Base-by-base conservation (phyloP, 2,113 vertebrate species). In the Speoplatyrhinus poulsoni region DNA sequence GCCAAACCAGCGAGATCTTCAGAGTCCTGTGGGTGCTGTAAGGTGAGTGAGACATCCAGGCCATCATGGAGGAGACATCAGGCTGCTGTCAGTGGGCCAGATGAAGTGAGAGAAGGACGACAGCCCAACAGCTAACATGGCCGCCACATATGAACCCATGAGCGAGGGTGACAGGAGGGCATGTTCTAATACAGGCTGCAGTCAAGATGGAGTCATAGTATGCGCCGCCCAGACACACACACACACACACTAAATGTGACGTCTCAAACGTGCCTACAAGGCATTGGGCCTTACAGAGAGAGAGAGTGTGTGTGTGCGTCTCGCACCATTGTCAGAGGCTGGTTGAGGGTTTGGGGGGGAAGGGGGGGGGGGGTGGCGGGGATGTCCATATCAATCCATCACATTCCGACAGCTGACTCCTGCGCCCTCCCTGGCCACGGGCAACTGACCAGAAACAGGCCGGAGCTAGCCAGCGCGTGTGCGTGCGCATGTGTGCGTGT, bases 381-480 rank as follows among this genome's bases (percentile, higher is more conserved):
- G 92, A 92, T 93, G 95, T 96, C 95, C 91, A 87, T 94, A 95
- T 95, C 93, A 94, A 96, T 98, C 96, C 93, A 92, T 98, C 95
- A 95, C 89, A 83, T 33, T 84, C 81, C 95, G 95, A 95, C 95
- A 95, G 94, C 92, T 93, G 93, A 89, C 93, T 91, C 87, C 93
- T 91, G 93, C 88, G 92, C 92, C 82, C 84, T 64, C 87, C 82
- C 85, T 83, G 93, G 88, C 94, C 83, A 76, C 54, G 83, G 95
- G 93, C 94, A 94, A 94, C 93, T 95, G 95, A 94, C 95, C 92
- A 89, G 87, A 90, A 84, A 87, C 90, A 55, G 41, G 89, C 92
- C 91, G 88, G 82, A 87, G 90, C 67, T 65, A 69, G 75, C 88
- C 82, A 87, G 77, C 89, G 61, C 65, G 54, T 49, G 61, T 49